Percentiles rank a stretch among this genome's conserved stretches.
Conservation (phyloP, 1,140 invertebrate species). For the Nasonia longicornis region DNA sequence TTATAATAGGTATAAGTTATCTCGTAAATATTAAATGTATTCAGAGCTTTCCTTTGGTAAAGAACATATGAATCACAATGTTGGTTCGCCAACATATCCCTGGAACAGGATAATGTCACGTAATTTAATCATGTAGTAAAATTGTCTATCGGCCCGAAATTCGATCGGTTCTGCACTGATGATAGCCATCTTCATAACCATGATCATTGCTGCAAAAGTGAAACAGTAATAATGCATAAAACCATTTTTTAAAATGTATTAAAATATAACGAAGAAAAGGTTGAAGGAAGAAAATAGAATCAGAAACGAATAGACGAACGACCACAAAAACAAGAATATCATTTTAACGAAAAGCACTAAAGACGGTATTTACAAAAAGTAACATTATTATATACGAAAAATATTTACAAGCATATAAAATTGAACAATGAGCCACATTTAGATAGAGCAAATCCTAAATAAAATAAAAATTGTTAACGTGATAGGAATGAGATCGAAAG, state of each 20-base stretch:
- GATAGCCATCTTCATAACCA: slow-evolving; percentile 4
- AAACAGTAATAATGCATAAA: not conserved
- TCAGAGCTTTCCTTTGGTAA: not conserved
- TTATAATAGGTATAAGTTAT: too few relatives aligned
- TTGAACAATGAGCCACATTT: not conserved
- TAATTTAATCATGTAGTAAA: slow-evolving; percentile 25
- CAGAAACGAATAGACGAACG: not conserved
- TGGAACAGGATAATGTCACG: slow-evolving; percentile 21
- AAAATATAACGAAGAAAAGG: not conserved
- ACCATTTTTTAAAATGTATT: not conserved
- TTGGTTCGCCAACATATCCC: slow-evolving; percentile 6
- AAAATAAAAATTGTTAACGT: not conserved
- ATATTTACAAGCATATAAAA: not conserved
- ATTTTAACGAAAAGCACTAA: not conserved
- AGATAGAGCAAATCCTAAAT: not conserved
- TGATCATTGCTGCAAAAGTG: slow-evolving; percentile 30
- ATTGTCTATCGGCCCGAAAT: slow-evolving; percentile 38
- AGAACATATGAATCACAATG: not conserved
- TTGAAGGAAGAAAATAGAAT: not conserved
- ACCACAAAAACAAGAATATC: not conserved
- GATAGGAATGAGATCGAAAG: not conserved
- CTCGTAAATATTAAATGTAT: not conserved
- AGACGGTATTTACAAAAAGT: not conserved
- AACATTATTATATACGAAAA: not conserved
- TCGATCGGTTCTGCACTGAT: not conserved